Percentiles rank a stretch among this genome's conserved stretches.
Evolutionary conservation across 2,888 invertebrate species (phyloP).

Genomic region (Phengaris arion): DNA sequence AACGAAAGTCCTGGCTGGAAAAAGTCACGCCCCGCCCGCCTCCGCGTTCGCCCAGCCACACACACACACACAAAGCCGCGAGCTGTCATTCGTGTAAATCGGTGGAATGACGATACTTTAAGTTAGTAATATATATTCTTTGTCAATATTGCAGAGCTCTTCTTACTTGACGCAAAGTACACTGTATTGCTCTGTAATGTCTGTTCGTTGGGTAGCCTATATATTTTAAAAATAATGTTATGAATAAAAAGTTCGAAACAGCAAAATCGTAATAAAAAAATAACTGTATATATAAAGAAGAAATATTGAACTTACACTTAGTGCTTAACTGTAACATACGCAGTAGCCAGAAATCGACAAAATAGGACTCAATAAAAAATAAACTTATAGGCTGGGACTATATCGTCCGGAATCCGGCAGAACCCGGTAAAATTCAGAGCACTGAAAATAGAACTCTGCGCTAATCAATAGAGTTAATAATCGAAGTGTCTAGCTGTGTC

Average conservation of each 20-base stretch:
- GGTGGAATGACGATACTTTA: too few relatives aligned
- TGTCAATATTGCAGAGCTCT: background rate
- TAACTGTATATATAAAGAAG: slow-evolving; percentile 3
- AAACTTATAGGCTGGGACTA: background rate
- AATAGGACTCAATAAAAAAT: slow-evolving; percentile 29
- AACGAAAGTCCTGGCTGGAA: too few relatives aligned
- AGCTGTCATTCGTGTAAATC: too few relatives aligned
- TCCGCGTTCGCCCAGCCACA: too few relatives aligned
- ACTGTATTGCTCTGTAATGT: background rate
- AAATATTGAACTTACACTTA: slow-evolving; percentile 6
- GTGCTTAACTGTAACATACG: background rate
- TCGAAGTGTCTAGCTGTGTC: too few relatives aligned
- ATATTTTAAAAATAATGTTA: background rate
- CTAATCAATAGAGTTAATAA: too few relatives aligned
- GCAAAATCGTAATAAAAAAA: slow-evolving; percentile 1
- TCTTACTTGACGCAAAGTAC: background rate
- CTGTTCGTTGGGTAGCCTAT: background rate
- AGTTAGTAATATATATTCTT: too few relatives aligned
- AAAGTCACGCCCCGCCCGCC: too few relatives aligned
- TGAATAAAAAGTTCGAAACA: background rate
- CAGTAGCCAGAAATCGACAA: slow-evolving; percentile 16
- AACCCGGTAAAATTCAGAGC: too few relatives aligned
- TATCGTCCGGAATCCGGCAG: too few relatives aligned
- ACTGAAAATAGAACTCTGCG: too few relatives aligned
- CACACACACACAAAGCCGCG: too few relatives aligned